These are phyloP conservation scores for Sylvilagus floridanus DNA, from an alignment of 2,797 vertebrate species.

Conservation along the genomic window DNA sequence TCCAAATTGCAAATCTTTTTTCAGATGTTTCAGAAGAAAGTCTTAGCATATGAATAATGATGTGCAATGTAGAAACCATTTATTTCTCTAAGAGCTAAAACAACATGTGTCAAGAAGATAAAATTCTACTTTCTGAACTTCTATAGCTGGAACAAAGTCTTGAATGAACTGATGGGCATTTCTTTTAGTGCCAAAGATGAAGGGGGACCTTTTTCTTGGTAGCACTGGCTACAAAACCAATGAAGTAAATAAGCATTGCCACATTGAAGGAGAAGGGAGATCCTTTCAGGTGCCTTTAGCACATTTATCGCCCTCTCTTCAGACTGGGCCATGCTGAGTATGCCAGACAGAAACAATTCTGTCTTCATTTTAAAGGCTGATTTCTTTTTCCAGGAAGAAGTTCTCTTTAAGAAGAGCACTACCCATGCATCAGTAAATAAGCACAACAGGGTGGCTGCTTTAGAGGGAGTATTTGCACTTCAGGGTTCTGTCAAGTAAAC, in stretches of 20 bases:
- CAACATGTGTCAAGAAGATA: constrained; percentile 79
- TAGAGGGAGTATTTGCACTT: constrained; percentile 27
- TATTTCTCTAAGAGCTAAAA: constrained; percentile 77
- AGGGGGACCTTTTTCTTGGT: constrained; percentile 56
- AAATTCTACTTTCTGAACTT: constrained; percentile 73
- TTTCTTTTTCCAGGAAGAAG: constrained; percentile 46
- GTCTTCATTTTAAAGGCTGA: constrained; percentile 34
- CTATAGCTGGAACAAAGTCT: constrained; percentile 53
- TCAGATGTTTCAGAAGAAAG: constrained; percentile 54
- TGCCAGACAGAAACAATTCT: constrained; percentile 51
- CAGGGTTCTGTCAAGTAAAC: background rate
- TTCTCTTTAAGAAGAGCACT: constrained; percentile 1
- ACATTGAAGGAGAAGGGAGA: background rate
- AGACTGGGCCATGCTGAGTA: constrained; percentile 31
- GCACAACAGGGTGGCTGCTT: background rate
- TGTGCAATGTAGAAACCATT: constrained; percentile 73
- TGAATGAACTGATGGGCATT: constrained; percentile 59
- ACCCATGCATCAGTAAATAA: constrained; percentile 50
- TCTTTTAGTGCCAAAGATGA: constrained; percentile 60
- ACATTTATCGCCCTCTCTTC: constrained; percentile 56
- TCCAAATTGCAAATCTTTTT: constrained; percentile 74
- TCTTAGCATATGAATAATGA: constrained; percentile 78
- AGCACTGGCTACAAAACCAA: constrained; percentile 53
- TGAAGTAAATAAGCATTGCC: constrained; percentile 61
- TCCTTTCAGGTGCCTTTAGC: constrained; percentile 48